phyloP scores from a whole-genome alignment of 2,888 invertebrate genomes.

The Steinernema scapterisci region DNA sequence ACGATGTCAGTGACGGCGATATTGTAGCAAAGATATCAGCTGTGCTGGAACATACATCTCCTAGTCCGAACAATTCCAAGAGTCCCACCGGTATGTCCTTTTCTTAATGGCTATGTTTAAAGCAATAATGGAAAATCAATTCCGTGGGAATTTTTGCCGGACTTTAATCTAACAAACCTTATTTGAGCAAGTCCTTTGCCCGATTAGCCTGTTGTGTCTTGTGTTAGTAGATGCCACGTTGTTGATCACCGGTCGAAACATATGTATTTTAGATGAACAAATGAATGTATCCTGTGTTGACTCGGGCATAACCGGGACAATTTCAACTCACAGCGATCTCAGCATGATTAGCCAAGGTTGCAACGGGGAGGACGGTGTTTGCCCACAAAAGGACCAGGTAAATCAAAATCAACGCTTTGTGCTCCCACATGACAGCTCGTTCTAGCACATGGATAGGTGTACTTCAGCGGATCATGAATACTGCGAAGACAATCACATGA shows the following conservation, averaged over 20 bases:
- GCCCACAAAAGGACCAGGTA: constrained; percentile 38
- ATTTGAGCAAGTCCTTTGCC: too few species aligned
- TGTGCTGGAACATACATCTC: background rate
- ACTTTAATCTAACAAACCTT: too few species aligned
- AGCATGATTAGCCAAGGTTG: constrained; percentile 36
- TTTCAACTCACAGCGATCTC: constrained; percentile 60
- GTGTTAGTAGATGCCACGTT: too few species aligned
- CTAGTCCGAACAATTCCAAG: background rate
- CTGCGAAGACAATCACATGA: constrained; percentile 37
- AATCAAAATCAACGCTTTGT: background rate
- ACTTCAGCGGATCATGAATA: constrained; percentile 32
- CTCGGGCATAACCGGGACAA: constrained; percentile 58
- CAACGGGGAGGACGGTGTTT: constrained; percentile 15
- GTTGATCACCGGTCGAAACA: too few species aligned
- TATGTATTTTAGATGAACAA: constrained; percentile 10
- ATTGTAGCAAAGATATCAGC: constrained; percentile 1
- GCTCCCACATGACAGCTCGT: too few species aligned
- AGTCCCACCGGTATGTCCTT: constrained; percentile 7
- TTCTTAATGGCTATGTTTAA: too few species aligned
- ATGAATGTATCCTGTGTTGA: constrained; percentile 51
- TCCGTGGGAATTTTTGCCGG: too few species aligned
- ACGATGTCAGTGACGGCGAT: background rate
- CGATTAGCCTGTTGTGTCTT: too few species aligned
- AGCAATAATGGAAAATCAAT: too few species aligned
- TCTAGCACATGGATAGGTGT: constrained; percentile 26